Evolutionary conservation across 2,797 vertebrate genomes (phyloP).

Genomic region (Silurus lanzhouensis): DNA sequence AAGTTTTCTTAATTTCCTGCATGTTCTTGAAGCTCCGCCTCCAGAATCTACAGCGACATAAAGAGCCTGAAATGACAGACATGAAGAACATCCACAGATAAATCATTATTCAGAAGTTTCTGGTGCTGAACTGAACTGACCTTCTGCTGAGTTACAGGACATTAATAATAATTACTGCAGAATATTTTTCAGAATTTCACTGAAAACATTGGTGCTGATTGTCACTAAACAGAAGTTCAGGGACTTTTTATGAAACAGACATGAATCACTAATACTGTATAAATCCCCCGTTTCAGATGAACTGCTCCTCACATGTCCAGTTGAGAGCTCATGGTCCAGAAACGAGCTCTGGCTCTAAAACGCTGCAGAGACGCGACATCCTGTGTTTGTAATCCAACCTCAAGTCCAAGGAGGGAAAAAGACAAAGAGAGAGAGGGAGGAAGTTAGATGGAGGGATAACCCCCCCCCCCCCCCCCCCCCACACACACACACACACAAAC

Average conservation of each 20-base stretch:
- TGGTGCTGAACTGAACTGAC: too few species aligned
- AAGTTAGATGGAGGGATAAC: conserved; percentile 29
- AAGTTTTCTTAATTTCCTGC: not conserved
- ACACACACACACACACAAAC: not conserved
- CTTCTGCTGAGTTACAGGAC: not conserved
- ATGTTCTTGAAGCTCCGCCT: not conserved
- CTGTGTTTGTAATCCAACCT: conserved; percentile 41
- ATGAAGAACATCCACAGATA: not conserved
- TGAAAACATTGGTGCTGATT: not conserved
- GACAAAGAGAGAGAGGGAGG: conserved; percentile 47
- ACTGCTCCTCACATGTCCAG: conserved; percentile 30
- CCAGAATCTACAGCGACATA: not conserved
- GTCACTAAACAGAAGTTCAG: conserved; percentile 33
- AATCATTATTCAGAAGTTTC: not conserved
- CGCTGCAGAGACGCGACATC: not conserved
- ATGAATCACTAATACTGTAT: conserved; percentile 41
- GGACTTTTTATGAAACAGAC: conserved; percentile 28
- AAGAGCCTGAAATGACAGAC: not conserved
- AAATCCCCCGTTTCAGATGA: conserved; percentile 17
- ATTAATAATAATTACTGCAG: not conserved
- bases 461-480: too few species aligned
- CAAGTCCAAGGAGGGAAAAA: conserved; percentile 48
- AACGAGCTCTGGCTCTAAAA: not conserved
- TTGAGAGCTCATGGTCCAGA: conserved; percentile 11
- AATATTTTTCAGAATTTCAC: not conserved